These are phyloP conservation scores for Podabrus alpinus DNA, from an alignment of 2,888 invertebrate genomes.

Conservation along the genomic window DNA sequence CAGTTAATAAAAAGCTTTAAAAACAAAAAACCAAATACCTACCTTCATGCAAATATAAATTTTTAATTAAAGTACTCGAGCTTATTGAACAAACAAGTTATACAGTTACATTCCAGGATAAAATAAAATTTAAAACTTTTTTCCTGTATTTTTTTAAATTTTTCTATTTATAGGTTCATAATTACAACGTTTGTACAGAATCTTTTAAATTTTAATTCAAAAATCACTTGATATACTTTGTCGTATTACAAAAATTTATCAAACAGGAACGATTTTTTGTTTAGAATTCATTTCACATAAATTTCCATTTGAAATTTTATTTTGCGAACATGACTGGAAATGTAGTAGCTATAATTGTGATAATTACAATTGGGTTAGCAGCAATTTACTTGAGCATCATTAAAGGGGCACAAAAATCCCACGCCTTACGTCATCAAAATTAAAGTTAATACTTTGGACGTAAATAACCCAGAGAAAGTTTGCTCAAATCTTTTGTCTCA, in stretches of 20 bases:
- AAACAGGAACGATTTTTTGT: too few species aligned
- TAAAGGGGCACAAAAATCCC: not conserved
- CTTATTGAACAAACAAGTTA: not conserved
- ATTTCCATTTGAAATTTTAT: not conserved
- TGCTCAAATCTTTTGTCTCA: not conserved
- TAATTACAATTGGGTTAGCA: not conserved
- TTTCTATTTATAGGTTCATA: not conserved
- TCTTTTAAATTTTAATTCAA: too few species aligned
- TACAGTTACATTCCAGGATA: not conserved
- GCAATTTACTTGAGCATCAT: not conserved
- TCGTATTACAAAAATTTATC: too few species aligned
- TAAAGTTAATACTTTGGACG: not conserved
- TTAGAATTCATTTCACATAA: not conserved
- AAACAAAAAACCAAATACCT: not conserved
- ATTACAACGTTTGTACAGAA: too few species aligned
- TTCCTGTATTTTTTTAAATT: not conserved
- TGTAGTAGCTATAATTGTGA: too few species aligned
- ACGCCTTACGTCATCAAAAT: too few species aligned
- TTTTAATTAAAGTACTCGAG: not conserved
- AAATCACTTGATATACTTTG: too few species aligned
- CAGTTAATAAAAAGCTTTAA: not conserved
- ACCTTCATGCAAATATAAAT: not conserved
- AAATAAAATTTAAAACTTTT: not conserved
- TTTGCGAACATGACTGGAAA: not conserved
- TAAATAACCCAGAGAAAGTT: not conserved